These are phyloP conservation scores for Zosterops hypoxanthus DNA, from an alignment of 2,113 vertebrate genomes.

Conservation along the genomic window DNA sequence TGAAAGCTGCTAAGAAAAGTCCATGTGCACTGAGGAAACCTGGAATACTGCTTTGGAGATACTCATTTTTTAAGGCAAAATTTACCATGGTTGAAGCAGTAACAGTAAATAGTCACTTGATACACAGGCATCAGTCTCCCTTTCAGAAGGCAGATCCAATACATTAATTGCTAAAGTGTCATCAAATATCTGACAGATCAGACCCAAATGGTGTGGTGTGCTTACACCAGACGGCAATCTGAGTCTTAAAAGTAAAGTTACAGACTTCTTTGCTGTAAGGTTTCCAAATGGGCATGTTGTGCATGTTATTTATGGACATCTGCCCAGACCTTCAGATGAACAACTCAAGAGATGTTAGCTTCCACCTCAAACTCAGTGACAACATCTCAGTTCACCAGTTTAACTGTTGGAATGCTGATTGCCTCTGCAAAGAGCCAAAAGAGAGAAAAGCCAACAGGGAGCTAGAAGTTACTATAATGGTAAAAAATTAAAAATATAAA, in stretches of 20 bases:
- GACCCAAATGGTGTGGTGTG: not conserved
- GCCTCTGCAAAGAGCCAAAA: not conserved
- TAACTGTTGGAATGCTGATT: not conserved
- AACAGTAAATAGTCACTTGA: not conserved
- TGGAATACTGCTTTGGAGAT: not conserved
- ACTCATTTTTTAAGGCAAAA: not conserved
- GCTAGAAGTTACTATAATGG: not conserved
- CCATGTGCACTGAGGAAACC: rapidly evolving
- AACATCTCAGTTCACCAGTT: not conserved
- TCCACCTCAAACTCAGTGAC: not conserved
- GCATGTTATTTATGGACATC: not conserved
- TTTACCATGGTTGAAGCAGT: not conserved
- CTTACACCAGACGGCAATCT: not conserved
- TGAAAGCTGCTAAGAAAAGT: not conserved
- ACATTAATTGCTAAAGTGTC: not conserved
- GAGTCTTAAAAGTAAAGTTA: not conserved
- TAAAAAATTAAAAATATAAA: not conserved
- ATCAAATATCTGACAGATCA: not conserved
- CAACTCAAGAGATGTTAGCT: not conserved
- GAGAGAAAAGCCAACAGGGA: not conserved
- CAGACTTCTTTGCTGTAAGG: not conserved
- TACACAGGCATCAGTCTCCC: not conserved
- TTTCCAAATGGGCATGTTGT: not conserved
- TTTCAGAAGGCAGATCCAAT: not conserved
- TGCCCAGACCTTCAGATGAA: not conserved